Evolutionary conservation across 2,797 vertebrate genomes (phyloP).

Genomic region (Labroides dimidiatus): DNA sequence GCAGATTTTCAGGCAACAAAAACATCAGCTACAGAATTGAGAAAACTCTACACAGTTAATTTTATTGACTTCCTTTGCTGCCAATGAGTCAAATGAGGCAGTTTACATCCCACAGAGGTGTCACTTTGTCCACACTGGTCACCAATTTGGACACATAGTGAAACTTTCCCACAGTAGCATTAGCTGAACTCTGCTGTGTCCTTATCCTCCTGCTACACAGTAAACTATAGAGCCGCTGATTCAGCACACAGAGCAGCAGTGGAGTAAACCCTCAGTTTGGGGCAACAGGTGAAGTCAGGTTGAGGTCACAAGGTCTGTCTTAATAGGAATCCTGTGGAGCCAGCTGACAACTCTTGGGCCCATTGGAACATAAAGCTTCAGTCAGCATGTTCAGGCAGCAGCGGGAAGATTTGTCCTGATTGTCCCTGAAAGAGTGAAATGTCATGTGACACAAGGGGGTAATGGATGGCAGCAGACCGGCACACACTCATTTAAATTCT

Average conservation of each 20-base stretch:
- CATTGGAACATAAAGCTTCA: conserved; percentile 25
- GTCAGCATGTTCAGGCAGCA: conserved; percentile 49
- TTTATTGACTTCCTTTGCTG: too few species aligned
- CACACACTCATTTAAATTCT: conserved; percentile 40
- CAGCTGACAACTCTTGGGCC: conserved; percentile 28
- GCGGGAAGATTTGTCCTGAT: conserved; percentile 34
- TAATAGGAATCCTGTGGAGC: conserved; percentile 5
- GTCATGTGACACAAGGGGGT: conserved; percentile 47
- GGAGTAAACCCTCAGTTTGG: conserved; percentile 17
- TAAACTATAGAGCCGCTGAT: conserved; percentile 10
- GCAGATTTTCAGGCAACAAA: too few species aligned
- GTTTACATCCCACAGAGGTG: too few species aligned
- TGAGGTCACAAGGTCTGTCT: conserved; percentile 19
- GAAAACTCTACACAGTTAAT: too few species aligned
- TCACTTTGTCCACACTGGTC: neutral
- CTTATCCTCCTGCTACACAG: neutral
- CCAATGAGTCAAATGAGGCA: too few species aligned
- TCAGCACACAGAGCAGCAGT: conserved; percentile 27
- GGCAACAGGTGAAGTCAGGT: conserved; percentile 37
- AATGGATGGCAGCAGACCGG: conserved; percentile 31
- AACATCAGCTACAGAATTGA: too few species aligned
- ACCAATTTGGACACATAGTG: too few species aligned
- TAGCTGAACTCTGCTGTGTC: neutral
- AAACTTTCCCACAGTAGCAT: too few species aligned
- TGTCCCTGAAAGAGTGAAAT: conserved; percentile 42